Evolutionary conservation across 2,888 invertebrate species (phyloP).

Genomic region (Pterostichus madidus): DNA sequence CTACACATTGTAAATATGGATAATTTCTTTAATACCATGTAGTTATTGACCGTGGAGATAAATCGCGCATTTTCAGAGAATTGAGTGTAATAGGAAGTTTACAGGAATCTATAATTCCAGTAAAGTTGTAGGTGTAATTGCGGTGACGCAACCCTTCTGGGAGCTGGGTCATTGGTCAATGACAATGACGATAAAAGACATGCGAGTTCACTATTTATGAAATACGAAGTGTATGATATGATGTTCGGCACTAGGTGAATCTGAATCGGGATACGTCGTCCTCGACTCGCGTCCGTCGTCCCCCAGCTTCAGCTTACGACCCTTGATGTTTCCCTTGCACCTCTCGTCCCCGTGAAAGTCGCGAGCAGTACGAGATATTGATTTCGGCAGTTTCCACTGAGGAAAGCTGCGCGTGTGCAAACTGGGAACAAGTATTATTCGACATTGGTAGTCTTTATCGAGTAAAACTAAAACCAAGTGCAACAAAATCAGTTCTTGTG

Average conservation of each 20-base stretch:
- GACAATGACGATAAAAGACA: neutral
- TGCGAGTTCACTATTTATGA: too few species aligned
- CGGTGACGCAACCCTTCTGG: neutral
- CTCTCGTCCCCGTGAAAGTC: conserved; percentile 34
- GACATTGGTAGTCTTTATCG: conserved; percentile 54
- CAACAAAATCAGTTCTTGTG: conserved; percentile 50
- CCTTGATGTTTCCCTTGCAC: conserved; percentile 3
- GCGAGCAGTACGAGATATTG: conserved; percentile 50
- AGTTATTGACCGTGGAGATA: neutral
- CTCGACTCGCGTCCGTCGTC: too few species aligned
- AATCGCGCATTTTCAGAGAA: neutral
- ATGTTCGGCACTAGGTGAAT: neutral
- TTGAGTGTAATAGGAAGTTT: neutral
- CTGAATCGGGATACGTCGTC: neutral
- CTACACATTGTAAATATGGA: too few species aligned
- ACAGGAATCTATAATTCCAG: neutral
- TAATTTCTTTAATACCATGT: neutral
- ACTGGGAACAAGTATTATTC: conserved; percentile 52
- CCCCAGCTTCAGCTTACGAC: neutral
- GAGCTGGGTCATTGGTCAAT: conserved; percentile 7
- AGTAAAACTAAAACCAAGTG: conserved; percentile 53
- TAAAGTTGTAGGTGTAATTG: neutral
- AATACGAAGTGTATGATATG: neutral
- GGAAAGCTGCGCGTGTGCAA: conserved; percentile 54
- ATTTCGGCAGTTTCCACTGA: conserved; percentile 50